Conservation (phyloP, 1,140 invertebrate genomes). For the Caerostris extrusa region DNA sequence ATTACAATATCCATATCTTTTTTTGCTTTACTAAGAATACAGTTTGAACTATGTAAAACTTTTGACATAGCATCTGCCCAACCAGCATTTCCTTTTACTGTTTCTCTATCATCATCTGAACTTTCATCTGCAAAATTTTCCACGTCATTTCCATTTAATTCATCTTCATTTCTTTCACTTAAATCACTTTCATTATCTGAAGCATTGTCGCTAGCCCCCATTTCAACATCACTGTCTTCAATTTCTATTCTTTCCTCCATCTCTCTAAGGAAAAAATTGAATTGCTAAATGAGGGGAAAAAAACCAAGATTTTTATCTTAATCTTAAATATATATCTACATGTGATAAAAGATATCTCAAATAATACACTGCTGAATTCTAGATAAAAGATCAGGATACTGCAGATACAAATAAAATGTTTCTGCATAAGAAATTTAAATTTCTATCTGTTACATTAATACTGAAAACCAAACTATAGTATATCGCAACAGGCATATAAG, state of each 20-base stretch:
- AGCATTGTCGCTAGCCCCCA: background rate
- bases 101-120: slow-evolving; percentile 10
- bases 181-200: background rate
- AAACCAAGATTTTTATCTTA: too few relatives aligned
- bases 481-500: too few relatives aligned
- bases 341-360: too few relatives aligned
- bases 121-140: background rate
- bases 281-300: too few relatives aligned
- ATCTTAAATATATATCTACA: too few relatives aligned
- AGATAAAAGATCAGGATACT: too few relatives aligned
- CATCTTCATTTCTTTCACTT: background rate
- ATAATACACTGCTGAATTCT: too few relatives aligned
- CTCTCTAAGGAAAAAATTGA: too few relatives aligned
- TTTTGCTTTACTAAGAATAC: slow-evolving; percentile 85
- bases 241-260: background rate
- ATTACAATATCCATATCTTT: slow-evolving; percentile 81
- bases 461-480: too few relatives aligned
- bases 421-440: too few relatives aligned
- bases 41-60: slow-evolving; percentile 88
- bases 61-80: slow-evolving; percentile 84
- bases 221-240: background rate
- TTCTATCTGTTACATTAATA: too few relatives aligned
- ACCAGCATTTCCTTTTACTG: slow-evolving; percentile 80
- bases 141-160: background rate
- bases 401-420: too few relatives aligned